Base-by-base conservation (phyloP, 2,797 vertebrate genomes). In the Hybognathus amarus region DNA sequence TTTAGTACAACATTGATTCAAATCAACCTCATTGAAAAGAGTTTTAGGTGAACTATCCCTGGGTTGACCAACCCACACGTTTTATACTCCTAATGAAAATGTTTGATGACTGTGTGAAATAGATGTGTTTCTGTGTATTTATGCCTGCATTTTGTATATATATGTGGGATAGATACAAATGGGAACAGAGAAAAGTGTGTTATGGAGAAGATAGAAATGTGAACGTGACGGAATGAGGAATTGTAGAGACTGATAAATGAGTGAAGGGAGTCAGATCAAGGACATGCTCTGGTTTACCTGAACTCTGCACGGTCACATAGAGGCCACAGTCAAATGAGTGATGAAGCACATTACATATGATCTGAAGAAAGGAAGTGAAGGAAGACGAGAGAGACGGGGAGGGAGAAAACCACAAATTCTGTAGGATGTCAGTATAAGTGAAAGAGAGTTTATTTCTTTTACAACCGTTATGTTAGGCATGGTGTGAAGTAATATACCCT, bases 201-300 rank as follows among this genome's bases (percentile, higher is more conserved):
- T 38, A 61, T 38, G 56, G 61, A 85, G 59, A n/a, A 40, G 36
- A 81, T 15, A 11, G 52, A 79, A 63, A 40, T n/a, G 27, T 5
- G 75, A 63, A 42, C 54, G 27, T 56, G 73, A 27, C 30, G 45
- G 61, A 54, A 64, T 15, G 45, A 77, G 27, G 42, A 40, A 77
- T 74, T 69, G 75, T 83, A 74, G 79, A 69, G 54, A 36, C 68
- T 83, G 85, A 87, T 82, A 45, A 86, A 87, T 83, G 82, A 59
- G 71, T 52, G 75, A 83, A 83, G 52, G 83, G 67, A 83, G 86
- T 87, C 79, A 64, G 79, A 80, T 87, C 83, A 84, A 87, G 83
- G 86, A 83, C 83, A 70, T 76, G 59, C 52, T 80, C 77, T 80
- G 87, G 83, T 87, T 88, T 86, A 87, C 76, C 83, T 89, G 81